These are phyloP conservation scores for Drosophila ustulata DNA, from an alignment of 2,888 invertebrate genomes.

Conservation along the genomic window DNA sequence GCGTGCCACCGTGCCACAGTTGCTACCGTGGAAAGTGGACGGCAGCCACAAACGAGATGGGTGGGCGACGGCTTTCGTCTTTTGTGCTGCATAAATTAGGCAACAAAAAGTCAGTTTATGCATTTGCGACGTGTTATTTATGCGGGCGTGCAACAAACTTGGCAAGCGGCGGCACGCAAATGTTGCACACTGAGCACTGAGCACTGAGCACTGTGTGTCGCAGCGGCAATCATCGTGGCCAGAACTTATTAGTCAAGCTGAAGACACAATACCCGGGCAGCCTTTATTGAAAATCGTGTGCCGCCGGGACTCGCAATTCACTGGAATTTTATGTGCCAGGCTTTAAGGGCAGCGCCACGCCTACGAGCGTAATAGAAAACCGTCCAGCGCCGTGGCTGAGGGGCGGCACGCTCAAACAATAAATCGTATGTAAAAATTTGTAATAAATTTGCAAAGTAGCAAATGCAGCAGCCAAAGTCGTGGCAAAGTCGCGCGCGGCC, in stretches of 20 bases:
- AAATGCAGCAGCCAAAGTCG: conserved; percentile 62
- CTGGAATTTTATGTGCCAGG: conserved; percentile 44
- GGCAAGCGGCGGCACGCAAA: conserved; percentile 50
- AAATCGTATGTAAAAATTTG: conserved; percentile 79
- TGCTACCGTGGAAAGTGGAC: not conserved
- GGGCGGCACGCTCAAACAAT: conserved; percentile 69
- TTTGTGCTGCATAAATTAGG: conserved; percentile 78
- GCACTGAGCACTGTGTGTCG: not conserved
- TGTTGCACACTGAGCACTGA: conserved; percentile 59
- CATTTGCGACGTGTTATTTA: conserved; percentile 80
- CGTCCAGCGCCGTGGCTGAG: conserved; percentile 13
- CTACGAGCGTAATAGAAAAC: conserved; percentile 55
- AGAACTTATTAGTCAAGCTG: conserved; percentile 69
- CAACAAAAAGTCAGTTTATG: conserved; percentile 79
- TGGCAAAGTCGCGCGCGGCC: conserved; percentile 44
- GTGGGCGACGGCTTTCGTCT: conserved; percentile 50
- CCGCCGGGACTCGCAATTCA: conserved; percentile 19
- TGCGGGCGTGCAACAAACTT: conserved; percentile 77
- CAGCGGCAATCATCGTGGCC: conserved; percentile 57
- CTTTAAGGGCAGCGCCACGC: conserved; percentile 44
- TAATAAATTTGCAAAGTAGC: conserved; percentile 77
- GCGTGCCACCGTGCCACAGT: no score
- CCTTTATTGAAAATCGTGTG: conserved; percentile 64
- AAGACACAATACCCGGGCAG: conserved; percentile 49
- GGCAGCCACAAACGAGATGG: not conserved